Conservation (phyloP, 23 tunicate species). For the Trididemnum clinides region DNA sequence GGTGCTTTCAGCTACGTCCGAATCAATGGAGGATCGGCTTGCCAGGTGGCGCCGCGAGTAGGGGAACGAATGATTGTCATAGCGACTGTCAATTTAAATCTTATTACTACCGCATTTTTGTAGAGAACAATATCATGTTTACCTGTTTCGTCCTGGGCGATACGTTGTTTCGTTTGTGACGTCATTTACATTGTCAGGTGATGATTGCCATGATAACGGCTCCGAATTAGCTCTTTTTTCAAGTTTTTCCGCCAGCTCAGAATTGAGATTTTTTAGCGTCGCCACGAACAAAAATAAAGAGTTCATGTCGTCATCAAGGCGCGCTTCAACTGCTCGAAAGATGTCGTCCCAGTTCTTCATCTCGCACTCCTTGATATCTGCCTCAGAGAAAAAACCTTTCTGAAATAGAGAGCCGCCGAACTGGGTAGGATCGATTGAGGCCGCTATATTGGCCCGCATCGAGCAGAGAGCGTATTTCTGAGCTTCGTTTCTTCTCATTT, state of each 20-base stretch:
- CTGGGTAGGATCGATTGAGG: no score
- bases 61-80: conserved; percentile 9
- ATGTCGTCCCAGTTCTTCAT: neutral
- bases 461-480: no score
- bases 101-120: neutral
- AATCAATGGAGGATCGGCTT: neutral
- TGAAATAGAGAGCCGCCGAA: no score
- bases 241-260: conserved; percentile 17
- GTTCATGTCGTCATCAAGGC: neutral
- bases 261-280: neutral
- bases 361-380: no score
- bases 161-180: no score
- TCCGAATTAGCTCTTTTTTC: neutral
- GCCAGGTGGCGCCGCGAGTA: conserved; percentile 42
- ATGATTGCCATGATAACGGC: no score
- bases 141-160: no score
- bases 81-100: neutral
- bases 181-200: no score
- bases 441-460: no score
- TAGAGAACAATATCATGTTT: neutral
- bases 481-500: no score
- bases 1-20: neutral
- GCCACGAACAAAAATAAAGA: conserved; percentile 5
- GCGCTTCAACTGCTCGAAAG: conserved; percentile 19
- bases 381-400: no score